Percentiles rank a stretch among this genome's conserved stretches.
Evolutionary conservation across 2,888 invertebrate species (phyloP).

Genomic region (Spodoptera littoralis): DNA sequence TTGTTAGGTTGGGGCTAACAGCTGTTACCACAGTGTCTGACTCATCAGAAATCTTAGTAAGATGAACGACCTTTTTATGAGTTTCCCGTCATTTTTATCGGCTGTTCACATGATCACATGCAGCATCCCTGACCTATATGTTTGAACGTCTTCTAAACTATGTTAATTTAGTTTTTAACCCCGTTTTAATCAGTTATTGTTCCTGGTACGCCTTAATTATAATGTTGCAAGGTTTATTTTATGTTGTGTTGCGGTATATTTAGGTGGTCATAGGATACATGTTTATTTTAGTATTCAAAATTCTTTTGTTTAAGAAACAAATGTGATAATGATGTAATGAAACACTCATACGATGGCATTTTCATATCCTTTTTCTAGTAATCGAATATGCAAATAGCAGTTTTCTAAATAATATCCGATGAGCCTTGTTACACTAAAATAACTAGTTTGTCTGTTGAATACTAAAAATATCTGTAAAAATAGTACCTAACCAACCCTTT

Average conservation of each 20-base stretch:
- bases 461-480: too few relatives aligned
- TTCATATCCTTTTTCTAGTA: too few relatives aligned
- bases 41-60: conserved; percentile 8
- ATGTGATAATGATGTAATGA: too few relatives aligned
- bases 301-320: too few relatives aligned
- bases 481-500: too few relatives aligned
- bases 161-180: conserved; percentile 55
- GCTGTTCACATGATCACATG: conserved; percentile 54
- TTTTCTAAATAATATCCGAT: too few relatives aligned
- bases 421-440: too few relatives aligned
- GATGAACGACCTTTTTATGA: conserved; percentile 45
- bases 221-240: conserved; percentile 13
- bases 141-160: conserved; percentile 56
- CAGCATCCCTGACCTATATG: conserved; percentile 62
- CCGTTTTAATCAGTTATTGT: conserved; percentile 50
- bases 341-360: too few relatives aligned
- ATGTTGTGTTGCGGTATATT: background rate
- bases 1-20: conserved; percentile 34
- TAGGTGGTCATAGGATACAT: background rate
- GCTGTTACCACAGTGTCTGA: conserved; percentile 40
- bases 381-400: too few relatives aligned
- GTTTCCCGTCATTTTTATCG: conserved; percentile 45
- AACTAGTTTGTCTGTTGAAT: too few relatives aligned
- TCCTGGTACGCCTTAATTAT: conserved; percentile 29
- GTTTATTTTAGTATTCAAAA: too few relatives aligned